Evolutionary conservation across 2,888 invertebrate species (phyloP).

Genomic region (Macrosiphum euphorbiae): DNA sequence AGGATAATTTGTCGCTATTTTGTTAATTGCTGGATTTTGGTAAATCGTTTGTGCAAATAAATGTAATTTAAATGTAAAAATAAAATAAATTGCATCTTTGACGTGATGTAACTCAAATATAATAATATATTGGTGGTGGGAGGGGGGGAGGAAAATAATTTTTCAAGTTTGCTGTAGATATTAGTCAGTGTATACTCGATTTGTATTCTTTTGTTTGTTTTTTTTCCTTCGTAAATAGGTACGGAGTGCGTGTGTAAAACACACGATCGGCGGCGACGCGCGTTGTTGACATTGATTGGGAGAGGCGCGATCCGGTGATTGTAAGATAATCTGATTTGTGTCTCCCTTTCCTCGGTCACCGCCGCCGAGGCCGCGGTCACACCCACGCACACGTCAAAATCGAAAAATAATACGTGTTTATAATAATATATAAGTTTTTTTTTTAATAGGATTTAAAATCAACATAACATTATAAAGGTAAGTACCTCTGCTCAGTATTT

Average conservation of each 20-base stretch:
- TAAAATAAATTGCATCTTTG: not conserved
- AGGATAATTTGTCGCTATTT: not conserved
- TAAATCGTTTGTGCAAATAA: not conserved
- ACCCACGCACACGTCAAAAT: constrained; percentile 60
- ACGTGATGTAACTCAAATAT: not conserved
- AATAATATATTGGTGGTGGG: not conserved
- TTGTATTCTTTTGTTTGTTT: constrained; percentile 48
- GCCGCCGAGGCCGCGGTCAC: constrained; percentile 61
- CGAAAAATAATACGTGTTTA: constrained; percentile 7
- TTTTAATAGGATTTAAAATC: constrained; percentile 46
- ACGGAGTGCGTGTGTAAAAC: constrained; percentile 66
- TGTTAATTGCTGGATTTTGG: not conserved
- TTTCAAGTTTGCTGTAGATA: not conserved
- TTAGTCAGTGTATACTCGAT: constrained; percentile 7
- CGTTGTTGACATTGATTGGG: constrained; percentile 70
- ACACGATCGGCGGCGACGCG: constrained; percentile 67
- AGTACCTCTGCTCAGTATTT: not conserved
- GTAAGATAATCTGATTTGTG: constrained; percentile 66
- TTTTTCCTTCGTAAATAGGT: constrained; percentile 57
- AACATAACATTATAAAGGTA: constrained; percentile 16
- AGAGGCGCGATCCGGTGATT: constrained; percentile 66
- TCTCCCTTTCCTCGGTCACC: constrained; percentile 51
- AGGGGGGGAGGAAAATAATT: not conserved
- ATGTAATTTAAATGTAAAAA: not conserved
- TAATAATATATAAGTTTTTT: not conserved